Evolutionary conservation across 2,888 invertebrate species (phyloP).

Genomic region (Drepanosiphum platanoidis): DNA sequence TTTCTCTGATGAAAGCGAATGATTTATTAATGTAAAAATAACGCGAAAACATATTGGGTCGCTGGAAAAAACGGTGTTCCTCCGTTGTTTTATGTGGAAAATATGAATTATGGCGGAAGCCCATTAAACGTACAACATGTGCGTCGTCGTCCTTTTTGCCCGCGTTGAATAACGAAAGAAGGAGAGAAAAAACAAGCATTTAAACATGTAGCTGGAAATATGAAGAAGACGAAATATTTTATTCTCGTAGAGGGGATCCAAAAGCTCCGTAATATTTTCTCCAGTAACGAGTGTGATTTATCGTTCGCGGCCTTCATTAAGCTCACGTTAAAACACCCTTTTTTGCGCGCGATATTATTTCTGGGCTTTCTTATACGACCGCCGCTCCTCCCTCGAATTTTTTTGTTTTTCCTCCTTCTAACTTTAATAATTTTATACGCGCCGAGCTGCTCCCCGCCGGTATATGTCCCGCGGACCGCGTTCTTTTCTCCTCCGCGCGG

Average conservation of each 20-base stretch:
- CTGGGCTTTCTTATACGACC: slow-evolving; percentile 10
- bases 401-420: background rate
- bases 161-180: slow-evolving; percentile 39
- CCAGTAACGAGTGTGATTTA: slow-evolving; percentile 60
- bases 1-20: slow-evolving; percentile 51
- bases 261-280: slow-evolving; percentile 33
- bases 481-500: background rate
- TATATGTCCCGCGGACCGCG: background rate
- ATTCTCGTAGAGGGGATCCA: slow-evolving; percentile 43
- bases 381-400: slow-evolving; percentile 19
- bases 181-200: slow-evolving; percentile 52
- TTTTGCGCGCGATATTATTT: slow-evolving; percentile 44
- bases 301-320: slow-evolving; percentile 61
- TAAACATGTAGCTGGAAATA: slow-evolving; percentile 55
- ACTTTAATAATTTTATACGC: slow-evolving; percentile 52
- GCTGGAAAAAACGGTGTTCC: slow-evolving; percentile 13
- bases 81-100: slow-evolving; percentile 55
- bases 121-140: slow-evolving; percentile 62
- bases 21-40: slow-evolving; percentile 50
- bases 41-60: slow-evolving; percentile 56
- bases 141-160: slow-evolving; percentile 56
- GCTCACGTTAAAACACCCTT: slow-evolving; percentile 62
- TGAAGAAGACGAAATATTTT: slow-evolving; percentile 60
- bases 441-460: background rate
- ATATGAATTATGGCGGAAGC: slow-evolving; percentile 62